Evolutionary conservation across 2,888 invertebrate genomes (phyloP), one percentile per base, ranked within the genome.

Genomic region (Xestobium rufovillosum): DNA sequence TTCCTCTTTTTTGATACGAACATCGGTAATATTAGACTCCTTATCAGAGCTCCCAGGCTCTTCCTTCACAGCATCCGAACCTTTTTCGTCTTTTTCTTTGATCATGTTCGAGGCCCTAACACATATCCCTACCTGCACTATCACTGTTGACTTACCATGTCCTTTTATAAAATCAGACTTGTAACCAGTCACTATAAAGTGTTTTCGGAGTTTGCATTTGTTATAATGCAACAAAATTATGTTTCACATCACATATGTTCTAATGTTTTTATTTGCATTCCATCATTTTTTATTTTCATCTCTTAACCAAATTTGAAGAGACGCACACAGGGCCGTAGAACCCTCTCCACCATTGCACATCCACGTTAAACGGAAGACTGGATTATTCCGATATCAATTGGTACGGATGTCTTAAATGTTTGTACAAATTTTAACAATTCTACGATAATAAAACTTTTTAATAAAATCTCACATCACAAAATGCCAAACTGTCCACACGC

Each of bases 401-500:
- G 46, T 56, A 45, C 50, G 49, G 52, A 49, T 55, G 56, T 51
- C 59, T 58, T 59, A 51, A 53, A 58, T 55, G 52, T 52, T 56
- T 57, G 50, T 51, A 56, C 38, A 51, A 52, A 59, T 56, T 58
- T 51, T 54, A 53, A 52, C 56, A 58, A 54, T 56, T 52, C 51
- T 49, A 58, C 55, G 59, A 61, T 61, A 62, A 63, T 61, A 63
- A 62, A 63, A 66, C 60, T 58, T 63, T 65, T 60, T 60, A 57
- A 58, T 59, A 58, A 62, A 63, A 61, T 58, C 61, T 63, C 64
- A 63, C 63, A 62, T 64, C 63, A 65, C 65, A 65, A 65, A 66
- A 66, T 66, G 65, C 66, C 65, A 65, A 66, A 65, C 65, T 65
- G 63, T 66, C 64, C 65, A 63, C 62, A 64, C 61, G 62, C 65